Evolutionary conservation across 2,797 vertebrate species (phyloP), one percentile per base, ranked within the genome.

Genomic region (Esox lucius): DNA sequence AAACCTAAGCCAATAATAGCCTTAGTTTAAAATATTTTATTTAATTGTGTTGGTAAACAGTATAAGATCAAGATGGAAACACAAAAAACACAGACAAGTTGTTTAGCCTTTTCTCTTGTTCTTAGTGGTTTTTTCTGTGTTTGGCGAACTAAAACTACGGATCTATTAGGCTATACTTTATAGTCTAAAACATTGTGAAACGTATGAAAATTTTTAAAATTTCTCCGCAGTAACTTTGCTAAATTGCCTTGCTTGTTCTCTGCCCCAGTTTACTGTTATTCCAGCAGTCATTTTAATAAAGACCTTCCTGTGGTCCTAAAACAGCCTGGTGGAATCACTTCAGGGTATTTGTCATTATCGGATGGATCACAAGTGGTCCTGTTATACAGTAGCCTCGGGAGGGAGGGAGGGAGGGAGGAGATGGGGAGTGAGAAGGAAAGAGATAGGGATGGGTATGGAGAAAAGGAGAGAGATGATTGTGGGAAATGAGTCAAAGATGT

Each of bases 301-400:
- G 76, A 75, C 73, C 78, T 51, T 16, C 56, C 72, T 79, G 83
- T 75, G 76, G 80, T 87, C 72, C 74, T 72, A 76, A 82, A 78
- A 75, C 75, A 87, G 77, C 79, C 84, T 85, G 64, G 48, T 46
- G 71, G 75, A 65, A 53, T 77, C 78, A 73, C 73, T 72, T 17
- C 75, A 59, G 71, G 77, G 68, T 86, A 81, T 84, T 85, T 87
- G 81, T 84, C 79, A 80, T 79, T 80, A 81, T 81, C 78, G 73
- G 85, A 83, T 81, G 82, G 79, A 78, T 85, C 73, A 76, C 73
- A 73, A 84, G 84, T 83, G 82, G 75, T 84, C 77, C 74, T 79
- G 90, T 81, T 90, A 89, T 85, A 79, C 72, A 83, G 86, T 83
- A 86, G 77, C 6, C 42, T 46, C 24, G 49, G 12, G 15, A 51